Evolutionary conservation across 2,888 invertebrate species (phyloP), one percentile per base, ranked within the genome.

Genomic region (Drosophila trichaetosa): DNA sequence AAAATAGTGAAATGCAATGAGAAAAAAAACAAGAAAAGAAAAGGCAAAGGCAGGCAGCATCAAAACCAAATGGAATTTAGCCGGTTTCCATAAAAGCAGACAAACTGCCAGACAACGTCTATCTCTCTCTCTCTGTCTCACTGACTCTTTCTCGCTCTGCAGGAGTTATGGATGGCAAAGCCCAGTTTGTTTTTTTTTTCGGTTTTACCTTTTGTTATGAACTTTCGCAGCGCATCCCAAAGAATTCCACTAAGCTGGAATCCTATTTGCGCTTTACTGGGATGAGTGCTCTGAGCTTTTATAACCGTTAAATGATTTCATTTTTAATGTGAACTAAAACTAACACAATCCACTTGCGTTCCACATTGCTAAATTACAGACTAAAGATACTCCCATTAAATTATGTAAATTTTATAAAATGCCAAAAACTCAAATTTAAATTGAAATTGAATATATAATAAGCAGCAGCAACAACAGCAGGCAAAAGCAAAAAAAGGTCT

Each of bases 71-170:
- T 85, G 85, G 85, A 85, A 85, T 90, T 90, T 80, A 85, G 85
- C 85, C 85, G 85, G 85, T 85, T 85, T 90, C 90, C 85, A 85
- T 89, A 87, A 84, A 85, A 90, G 89, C 87, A 79, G 80, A 69
- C 83, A 80, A 79, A 83, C 82, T 60, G 89, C 79, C 82, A 82
- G 80, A 81, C 81, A 48, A 29, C 61, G 36, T n/a, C 57, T 48
- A 56, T 38, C 64, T 66, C 59, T 33, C 67, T 68, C 59, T 40
- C 61, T 33, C 73, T 68, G 40, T 40, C n/a, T 11, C 33, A 33
- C 51, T 21, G 31, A 18, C 27, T 18, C 36, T 56, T 36, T 36
- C 18, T 31, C 74, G 38, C 67, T 31, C 66, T 67, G 79, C 74
- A 73, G 74, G 82, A 82, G 79, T 74, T 79, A 71, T 73, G 65